Conservation (phyloP, 2,888 invertebrate species). For the Carpatolechia fugitivella region DNA sequence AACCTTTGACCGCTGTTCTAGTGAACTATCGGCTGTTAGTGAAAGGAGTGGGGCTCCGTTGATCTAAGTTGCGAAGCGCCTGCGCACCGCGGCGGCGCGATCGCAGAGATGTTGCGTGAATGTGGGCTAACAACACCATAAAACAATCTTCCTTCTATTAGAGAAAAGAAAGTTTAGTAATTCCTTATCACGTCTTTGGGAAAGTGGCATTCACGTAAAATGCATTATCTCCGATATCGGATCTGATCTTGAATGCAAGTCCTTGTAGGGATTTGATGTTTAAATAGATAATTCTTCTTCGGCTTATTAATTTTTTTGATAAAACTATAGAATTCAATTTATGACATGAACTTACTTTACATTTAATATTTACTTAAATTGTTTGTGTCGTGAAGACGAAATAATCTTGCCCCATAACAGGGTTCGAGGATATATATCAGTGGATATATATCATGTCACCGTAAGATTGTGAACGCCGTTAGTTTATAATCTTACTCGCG, state of each 20-base stretch:
- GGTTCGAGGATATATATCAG: too few relatives aligned
- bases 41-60: slow-evolving; percentile 47
- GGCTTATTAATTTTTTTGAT: too few relatives aligned
- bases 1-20: slow-evolving; percentile 58
- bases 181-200: not conserved
- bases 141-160: slow-evolving; percentile 7
- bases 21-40: slow-evolving; percentile 57
- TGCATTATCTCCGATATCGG: not conserved
- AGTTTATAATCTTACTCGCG: too few relatives aligned
- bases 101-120: slow-evolving; percentile 13
- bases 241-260: not conserved
- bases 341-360: too few relatives aligned
- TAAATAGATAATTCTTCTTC: too few relatives aligned
- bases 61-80: slow-evolving; percentile 12
- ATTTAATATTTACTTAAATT: too few relatives aligned
- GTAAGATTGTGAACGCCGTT: too few relatives aligned
- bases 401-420: too few relatives aligned
- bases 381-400: too few relatives aligned
- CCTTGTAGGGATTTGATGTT: too few relatives aligned
- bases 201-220: not conserved
- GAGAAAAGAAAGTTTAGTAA: slow-evolving; percentile 11
- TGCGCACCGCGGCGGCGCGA: slow-evolving; percentile 22
- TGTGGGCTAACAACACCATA: slow-evolving; percentile 9
- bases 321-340: too few relatives aligned
- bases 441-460: too few relatives aligned